These are phyloP conservation scores for Calypte anna DNA, from an alignment of 2,113 vertebrate genomes.

Conservation along the genomic window DNA sequence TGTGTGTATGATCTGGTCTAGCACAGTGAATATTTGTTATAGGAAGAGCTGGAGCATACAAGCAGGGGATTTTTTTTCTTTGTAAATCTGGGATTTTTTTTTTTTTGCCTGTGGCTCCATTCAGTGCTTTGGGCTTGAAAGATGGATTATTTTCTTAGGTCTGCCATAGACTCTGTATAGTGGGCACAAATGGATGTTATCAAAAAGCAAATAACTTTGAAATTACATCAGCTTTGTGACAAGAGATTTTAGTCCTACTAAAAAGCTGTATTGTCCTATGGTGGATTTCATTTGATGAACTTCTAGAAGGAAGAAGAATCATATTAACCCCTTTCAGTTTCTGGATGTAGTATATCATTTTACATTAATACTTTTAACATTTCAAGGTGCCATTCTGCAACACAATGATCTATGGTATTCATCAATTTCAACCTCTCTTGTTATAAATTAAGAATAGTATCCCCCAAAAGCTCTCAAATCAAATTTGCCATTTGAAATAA, in stretches of 20 bases:
- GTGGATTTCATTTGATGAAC: constrained; percentile 34
- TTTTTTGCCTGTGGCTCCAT: neutral
- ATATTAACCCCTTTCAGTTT: constrained; percentile 59
- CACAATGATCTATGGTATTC: constrained; percentile 66
- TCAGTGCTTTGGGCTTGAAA: neutral
- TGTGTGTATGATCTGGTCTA: neutral
- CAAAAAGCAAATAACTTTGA: constrained; percentile 60
- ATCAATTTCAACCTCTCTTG: constrained; percentile 69
- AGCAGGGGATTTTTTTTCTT: neutral
- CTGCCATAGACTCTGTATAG: neutral
- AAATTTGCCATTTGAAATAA: constrained; percentile 56
- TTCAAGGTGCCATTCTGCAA: constrained; percentile 73
- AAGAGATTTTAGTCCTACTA: constrained; percentile 65
- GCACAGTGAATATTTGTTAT: neutral
- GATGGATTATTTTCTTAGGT: neutral
- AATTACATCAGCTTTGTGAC: constrained; percentile 63
- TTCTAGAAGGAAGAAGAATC: constrained; percentile 40
- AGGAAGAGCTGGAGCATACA: neutral
- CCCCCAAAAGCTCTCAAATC: constrained; percentile 43
- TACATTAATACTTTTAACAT: constrained; percentile 75
- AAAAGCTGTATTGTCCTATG: constrained; percentile 48
- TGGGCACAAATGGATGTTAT: neutral
- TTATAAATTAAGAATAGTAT: constrained; percentile 69
- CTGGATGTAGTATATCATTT: constrained; percentile 59
- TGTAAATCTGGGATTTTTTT: neutral